Evolutionary conservation across 2,113 vertebrate species (phyloP).

Genomic region (Lethenteron reissneri): DNA sequence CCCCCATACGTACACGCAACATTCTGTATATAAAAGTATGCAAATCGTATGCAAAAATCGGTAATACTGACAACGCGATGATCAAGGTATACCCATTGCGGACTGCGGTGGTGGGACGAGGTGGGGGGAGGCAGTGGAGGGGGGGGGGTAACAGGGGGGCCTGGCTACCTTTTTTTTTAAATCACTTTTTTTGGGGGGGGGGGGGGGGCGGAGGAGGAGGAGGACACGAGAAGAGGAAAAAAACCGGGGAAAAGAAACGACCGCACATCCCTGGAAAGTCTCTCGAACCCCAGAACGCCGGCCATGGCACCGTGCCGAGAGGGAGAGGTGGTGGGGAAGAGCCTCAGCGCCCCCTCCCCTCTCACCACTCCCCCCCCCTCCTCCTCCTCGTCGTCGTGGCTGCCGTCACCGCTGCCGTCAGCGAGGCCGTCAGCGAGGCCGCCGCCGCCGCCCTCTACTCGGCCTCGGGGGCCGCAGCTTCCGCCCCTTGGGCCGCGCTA

Average conservation of each 20-base stretch:
- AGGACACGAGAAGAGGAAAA: neutral
- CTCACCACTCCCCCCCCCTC: neutral
- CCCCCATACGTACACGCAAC: too few species aligned
- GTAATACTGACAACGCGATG: constrained; percentile 1
- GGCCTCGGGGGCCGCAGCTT: constrained; percentile 9
- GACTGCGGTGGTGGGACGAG: too few species aligned
- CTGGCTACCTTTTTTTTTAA: too few species aligned
- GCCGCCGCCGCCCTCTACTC: constrained; percentile 1
- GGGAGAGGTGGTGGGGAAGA: neutral
- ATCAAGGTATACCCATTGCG: too few species aligned
- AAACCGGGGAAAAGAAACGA: neutral
- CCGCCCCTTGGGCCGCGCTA: too few species aligned
- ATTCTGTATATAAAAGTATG: neutral
- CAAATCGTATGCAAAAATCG: constrained; percentile 2
- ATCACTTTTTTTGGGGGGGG: too few species aligned
- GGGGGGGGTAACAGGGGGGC: too few species aligned
- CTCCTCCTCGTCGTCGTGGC: neutral
- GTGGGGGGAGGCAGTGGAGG: too few species aligned
- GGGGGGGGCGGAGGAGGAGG: neutral
- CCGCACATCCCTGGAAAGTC: neutral
- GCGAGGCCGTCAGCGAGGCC: neutral
- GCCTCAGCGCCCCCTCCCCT: neutral
- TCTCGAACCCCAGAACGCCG: neutral
- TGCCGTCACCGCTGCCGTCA: neutral
- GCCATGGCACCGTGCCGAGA: too few species aligned